Conservation (phyloP, 2,797 vertebrate genomes). For the Valencia hispanica region DNA sequence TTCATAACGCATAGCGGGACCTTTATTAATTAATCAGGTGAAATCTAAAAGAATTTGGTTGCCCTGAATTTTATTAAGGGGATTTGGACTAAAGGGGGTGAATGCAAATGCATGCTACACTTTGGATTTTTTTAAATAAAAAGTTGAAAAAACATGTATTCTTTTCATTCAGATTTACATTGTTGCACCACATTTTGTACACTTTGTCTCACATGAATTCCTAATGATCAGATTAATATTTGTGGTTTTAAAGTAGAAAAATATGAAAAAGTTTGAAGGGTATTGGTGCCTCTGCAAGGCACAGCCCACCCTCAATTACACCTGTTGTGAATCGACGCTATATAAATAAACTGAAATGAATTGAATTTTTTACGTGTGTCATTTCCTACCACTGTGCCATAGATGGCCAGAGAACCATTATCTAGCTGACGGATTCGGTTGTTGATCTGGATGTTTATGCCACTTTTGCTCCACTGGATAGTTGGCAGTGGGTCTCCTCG, state of each 20-base stretch:
- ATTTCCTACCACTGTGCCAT: slow-evolving; percentile 88
- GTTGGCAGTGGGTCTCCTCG: slow-evolving; percentile 91
- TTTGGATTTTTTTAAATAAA: background rate
- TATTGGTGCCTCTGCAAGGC: background rate
- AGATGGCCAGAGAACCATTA: slow-evolving; percentile 96
- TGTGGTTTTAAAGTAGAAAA: background rate
- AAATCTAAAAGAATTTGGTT: background rate
- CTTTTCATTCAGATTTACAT: background rate
- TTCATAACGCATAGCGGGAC: no score
- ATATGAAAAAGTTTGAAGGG: background rate
- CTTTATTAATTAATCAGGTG: background rate
- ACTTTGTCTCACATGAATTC: background rate
- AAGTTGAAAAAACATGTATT: background rate
- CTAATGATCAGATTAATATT: background rate
- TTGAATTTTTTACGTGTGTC: background rate
- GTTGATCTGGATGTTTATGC: slow-evolving; percentile 83
- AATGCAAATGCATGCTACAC: background rate
- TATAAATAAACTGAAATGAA: no score
- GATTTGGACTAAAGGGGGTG: background rate
- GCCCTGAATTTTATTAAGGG: background rate
- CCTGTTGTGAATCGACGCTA: no score
- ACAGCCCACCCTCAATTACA: background rate
- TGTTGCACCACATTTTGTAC: background rate
- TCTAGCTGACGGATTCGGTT: slow-evolving; percentile 88
- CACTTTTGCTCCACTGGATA: slow-evolving; percentile 93